phyloP scores from a whole-genome alignment of 2,113 vertebrate species.

The Falcunculus frontatus region DNA sequence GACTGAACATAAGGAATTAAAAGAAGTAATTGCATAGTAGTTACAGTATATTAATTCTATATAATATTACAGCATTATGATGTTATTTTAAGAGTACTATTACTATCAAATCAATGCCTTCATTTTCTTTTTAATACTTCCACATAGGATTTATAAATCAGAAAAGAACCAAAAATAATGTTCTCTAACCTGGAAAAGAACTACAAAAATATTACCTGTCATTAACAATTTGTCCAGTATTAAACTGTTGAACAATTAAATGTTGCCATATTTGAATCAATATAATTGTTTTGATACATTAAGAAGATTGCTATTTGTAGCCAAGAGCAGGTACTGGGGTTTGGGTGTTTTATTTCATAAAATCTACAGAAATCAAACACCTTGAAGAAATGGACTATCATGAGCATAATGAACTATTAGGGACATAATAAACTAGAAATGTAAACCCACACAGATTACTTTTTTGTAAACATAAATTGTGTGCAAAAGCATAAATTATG shows the following conservation, averaged over 20 bases:
- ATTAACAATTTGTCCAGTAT: not conserved
- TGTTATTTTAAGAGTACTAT: not conserved
- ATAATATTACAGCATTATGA: not conserved
- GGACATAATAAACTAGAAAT: not conserved
- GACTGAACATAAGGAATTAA: not conserved
- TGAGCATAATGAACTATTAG: not conserved
- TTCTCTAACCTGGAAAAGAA: not conserved
- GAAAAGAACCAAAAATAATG: not conserved
- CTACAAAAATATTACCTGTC: not conserved
- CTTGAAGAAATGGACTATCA: not conserved
- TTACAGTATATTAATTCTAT: not conserved
- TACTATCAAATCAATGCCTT: not conserved
- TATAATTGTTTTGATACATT: not conserved
- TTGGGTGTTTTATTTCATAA: not conserved
- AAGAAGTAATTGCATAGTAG: not conserved
- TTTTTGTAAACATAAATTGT: not conserved
- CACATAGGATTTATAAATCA: not conserved
- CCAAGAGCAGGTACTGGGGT: not conserved
- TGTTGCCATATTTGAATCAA: not conserved
- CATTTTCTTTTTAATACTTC: not conserved
- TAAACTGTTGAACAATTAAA: not conserved
- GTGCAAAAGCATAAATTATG: not conserved
- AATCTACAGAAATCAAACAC: not conserved
- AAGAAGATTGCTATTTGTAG: not conserved
- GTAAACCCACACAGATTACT: not conserved